Conservation (phyloP, 2,113 vertebrate species). For the Notothenia coriiceps region DNA sequence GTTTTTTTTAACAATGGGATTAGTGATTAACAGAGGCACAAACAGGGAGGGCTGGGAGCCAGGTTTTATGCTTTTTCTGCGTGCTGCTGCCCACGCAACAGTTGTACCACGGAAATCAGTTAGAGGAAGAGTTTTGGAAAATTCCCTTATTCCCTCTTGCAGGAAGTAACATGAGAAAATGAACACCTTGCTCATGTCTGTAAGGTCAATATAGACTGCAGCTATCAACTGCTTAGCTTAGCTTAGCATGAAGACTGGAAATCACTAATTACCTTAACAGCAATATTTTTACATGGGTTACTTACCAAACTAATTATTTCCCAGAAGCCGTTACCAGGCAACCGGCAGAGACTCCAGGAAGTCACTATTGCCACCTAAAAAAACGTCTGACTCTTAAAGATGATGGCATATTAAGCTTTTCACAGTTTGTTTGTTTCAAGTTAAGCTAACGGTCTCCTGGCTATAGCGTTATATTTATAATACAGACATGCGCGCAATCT, state of each 20-base stretch:
- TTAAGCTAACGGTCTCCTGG: background rate
- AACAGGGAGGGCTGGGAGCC: background rate
- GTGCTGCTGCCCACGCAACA: background rate
- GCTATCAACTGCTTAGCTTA: too few species aligned
- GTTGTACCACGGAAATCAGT: background rate
- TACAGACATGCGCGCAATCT: background rate
- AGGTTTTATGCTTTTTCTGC: constrained; percentile 2
- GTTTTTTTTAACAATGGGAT: constrained; percentile 41
- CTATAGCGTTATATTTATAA: background rate
- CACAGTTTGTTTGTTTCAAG: too few species aligned
- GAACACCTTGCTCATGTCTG: too few species aligned
- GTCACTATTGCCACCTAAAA: background rate
- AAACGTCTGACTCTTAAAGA: background rate
- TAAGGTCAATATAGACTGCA: too few species aligned
- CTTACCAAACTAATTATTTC: background rate
- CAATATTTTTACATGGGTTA: background rate
- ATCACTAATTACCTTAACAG: too few species aligned
- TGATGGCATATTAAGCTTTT: background rate
- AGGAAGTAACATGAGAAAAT: background rate
- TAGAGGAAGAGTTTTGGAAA: background rate
- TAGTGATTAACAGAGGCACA: constrained; percentile 20
- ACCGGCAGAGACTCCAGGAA: background rate
- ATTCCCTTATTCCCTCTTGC: background rate
- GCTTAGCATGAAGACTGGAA: too few species aligned
- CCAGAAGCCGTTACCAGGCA: background rate